Base-by-base conservation (phyloP, 2,797 vertebrate species). In the Dallia pectoralis region DNA sequence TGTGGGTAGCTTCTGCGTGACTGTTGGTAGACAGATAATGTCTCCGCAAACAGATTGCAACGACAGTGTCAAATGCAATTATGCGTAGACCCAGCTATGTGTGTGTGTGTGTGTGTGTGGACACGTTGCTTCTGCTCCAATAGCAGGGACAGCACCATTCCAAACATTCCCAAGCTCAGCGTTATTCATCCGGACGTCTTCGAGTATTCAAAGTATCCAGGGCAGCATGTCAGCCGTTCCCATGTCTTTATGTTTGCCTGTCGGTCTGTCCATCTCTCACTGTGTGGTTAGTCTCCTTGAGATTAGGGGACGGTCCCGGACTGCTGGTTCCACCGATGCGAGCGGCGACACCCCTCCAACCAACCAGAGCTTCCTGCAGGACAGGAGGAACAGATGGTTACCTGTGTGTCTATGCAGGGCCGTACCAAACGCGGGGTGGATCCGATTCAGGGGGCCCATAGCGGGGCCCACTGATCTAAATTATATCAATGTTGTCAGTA, bases 361-460 rank as follows among this genome's bases (percentile, higher is more conserved):
- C 84, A 71, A 87, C 87, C 66, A 89, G 74, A 64, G 85, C 84
- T 81, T 93, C 92, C 93, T 93, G 51, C 70, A 62, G 78, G 66
- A 79, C 48, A 81, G 32, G 77, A 6, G 72, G 29, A 73, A 44
- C 12, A 3, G 14, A 8, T 5, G 25, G 69, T 59, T 56, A 64
- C 18, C 2, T 18, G 29, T 75, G 22, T 71, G 49, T n/a, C 25
- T 44, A 48, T 19, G 25, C 22, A 59, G 8, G 65, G 40, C 19
- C 15, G 30, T 47, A 53, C n/a, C 40, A 11, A 44, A 14, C 40
- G 5, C 40, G 3, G 40, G 40, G 40, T 12, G 40, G 40, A 14
- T 44, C 2, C 14, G 40, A 44, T 14, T 14, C 9, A 44, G 0
- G 5, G 14, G 40, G 12, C 40, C 11, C 11, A 44, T 44, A 12